Base-by-base conservation (phyloP, 92 coral and sea anemone genomes). In the Bergia sp. region DNA sequence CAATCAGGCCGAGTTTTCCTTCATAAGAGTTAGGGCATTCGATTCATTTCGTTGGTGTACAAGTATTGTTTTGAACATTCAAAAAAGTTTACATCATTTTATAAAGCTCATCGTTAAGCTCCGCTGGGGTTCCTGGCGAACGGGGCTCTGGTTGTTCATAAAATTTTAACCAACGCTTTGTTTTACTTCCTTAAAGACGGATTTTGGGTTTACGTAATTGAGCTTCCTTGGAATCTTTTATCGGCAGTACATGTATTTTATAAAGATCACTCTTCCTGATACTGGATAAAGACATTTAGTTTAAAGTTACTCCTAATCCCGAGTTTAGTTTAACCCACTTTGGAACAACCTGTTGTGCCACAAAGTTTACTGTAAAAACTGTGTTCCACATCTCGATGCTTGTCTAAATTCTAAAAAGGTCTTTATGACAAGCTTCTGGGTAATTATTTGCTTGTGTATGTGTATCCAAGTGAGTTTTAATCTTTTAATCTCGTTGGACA, bases 371-470 rank as follows among this genome's bases (percentile, higher is more conserved):
- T 29, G 20, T 40, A 20, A 10, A 9, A 36, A 1, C 55, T 15
- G 3, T 80, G 12, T 16, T 23, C 21, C 53, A 53, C 73, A 3
- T 20, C 4, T 16, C 45, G 29, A 57, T 7, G 67, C 21, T 29
- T 40, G 76, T 41, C 67, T 12, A 81, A 82, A 21, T 23, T 41
- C 67, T 12, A 81, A 82, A 21, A 12, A 82, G 23, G 43, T 23
- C 37, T 43, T 67, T 45, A 16, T 42, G 77, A 44, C 75, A 47
- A 71, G 15, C 23, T 72, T 23, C 61, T 44, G 21, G 20, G 79
- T 49, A 84, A 84, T n/a, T 84, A 84, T 84, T 84, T 71, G 66
- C 42, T 44, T 43, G 43, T 13, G 53, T 84, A 7, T 84, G 72
- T 57, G 36, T 37, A 37, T 55, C 39, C 2, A 55, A 20, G 36